Base-by-base conservation (phyloP, 2,888 invertebrate genomes). In the Graphium colonna region DNA sequence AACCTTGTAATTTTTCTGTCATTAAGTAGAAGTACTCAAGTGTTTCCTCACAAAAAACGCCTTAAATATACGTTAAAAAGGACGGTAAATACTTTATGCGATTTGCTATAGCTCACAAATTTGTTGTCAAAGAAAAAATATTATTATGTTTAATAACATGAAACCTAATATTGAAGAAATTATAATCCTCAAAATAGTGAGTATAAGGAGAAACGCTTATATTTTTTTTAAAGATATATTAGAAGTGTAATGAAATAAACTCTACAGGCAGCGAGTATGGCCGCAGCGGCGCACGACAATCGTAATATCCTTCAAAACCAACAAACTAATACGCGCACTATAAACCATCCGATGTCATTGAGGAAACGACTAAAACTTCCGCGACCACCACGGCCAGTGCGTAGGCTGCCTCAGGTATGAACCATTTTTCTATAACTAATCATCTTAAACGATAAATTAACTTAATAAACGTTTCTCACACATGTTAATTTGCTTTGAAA, bases 321-420 rank as follows among this genome's bases (percentile, higher is more conserved):
- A 70, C 87, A 81, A 67, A 79, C 65, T 63, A 91, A 71, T 87
- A 78, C 73, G 31, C 76, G 83, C 3, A 81, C 80, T 52, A 89
- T 90, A 66, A 90, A 78, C 73, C 88, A 89, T 60, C 88, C 89
- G 21, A 85, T 90, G 84, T 82, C 85, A 10, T 61, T 86, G 51
- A 71, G 90, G 46, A 88, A 87, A 65, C 71, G 90, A 46, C 69
- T 83, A 33, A 76, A 83, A 60, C 75, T 80, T 3, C 79, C 82
- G 5, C 69, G 84, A 41, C 80, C 82, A 41, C 86, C 87, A 1
- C 69, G 82, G 45, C 86, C 90, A 16, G 77, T 80, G 51, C 78
- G 81, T 49, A 81, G 90, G 70, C 79, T 90, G 49, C 90, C 90
- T 53, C 92, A 95, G 91, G 95, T 89, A 73, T 56, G n/a, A n/a